phyloP scores from a whole-genome alignment of 2,113 vertebrate species.

The Muscicapa adusta region DNA sequence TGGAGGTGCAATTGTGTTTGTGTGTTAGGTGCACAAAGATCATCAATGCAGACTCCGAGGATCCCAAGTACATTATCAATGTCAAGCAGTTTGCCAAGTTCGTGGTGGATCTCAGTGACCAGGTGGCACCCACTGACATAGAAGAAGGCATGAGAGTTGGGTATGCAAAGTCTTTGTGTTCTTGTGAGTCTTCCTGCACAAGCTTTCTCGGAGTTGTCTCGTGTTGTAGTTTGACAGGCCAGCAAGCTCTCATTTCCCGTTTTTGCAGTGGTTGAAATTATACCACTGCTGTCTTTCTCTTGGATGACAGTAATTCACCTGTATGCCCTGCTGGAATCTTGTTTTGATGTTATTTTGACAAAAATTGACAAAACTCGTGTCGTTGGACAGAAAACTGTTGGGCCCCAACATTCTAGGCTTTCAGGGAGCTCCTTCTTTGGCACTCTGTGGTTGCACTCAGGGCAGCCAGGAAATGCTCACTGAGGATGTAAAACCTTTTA shows the following conservation, averaged over 20 bases:
- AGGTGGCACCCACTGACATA: slow-evolving; percentile 98
- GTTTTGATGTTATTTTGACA: background rate
- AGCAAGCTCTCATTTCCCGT: background rate
- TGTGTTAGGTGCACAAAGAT: slow-evolving; percentile 93
- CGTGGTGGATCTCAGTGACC: slow-evolving; percentile 97
- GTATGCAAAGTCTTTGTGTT: slow-evolving; percentile 70
- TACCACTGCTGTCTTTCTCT: background rate
- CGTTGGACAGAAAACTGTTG: background rate
- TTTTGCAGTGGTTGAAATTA: background rate
- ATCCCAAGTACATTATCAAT: slow-evolving; percentile 99
- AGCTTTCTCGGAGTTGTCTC: background rate
- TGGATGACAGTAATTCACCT: background rate
- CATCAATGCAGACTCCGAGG: slow-evolving; percentile 97
- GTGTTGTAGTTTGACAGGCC: background rate
- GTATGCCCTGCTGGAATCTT: background rate
- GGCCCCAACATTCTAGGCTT: background rate
- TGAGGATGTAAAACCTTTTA: background rate
- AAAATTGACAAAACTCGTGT: background rate
- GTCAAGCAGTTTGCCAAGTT: slow-evolving; percentile 99
- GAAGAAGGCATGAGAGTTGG: slow-evolving; percentile 99
- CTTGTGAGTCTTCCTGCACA: background rate
- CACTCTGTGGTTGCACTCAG: background rate
- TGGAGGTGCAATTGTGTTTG: background rate
- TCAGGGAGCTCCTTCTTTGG: background rate
- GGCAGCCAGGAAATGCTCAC: background rate